These are phyloP conservation scores for Pseudorhiza aurosa DNA, from an alignment of 30 jellyfish, hydroid and myxozoan species.

Conservation along the genomic window DNA sequence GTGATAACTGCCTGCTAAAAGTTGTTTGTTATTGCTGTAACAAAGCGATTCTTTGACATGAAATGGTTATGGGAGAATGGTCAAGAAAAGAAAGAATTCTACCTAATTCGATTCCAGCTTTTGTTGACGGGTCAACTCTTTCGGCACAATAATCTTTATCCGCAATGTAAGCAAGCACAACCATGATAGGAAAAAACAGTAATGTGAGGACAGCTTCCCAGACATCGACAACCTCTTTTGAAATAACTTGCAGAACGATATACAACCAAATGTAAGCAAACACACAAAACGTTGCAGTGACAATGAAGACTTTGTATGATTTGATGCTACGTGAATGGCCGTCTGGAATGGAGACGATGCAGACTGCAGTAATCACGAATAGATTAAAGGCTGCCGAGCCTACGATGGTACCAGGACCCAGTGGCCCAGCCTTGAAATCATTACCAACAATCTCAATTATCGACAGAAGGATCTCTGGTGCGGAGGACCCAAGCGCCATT, in stretches of 20 bases:
- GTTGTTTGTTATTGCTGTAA: too few relatives aligned
- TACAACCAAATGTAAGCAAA: conserved; percentile 96
- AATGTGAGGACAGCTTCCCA: conserved; percentile 98
- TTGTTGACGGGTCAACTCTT: conserved; percentile 29
- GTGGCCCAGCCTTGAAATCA: conserved; percentile 91
- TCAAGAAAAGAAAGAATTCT: neutral
- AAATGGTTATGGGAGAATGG: neutral
- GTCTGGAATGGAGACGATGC: conserved; percentile 76
- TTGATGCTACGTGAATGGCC: conserved; percentile 71
- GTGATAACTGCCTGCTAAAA: too few relatives aligned
- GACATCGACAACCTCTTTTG: conserved; percentile 65
- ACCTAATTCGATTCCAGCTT: conserved; percentile 83
- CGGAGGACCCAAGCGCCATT: conserved; percentile 98
- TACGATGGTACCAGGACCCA: conserved; percentile 98
- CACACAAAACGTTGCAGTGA: conserved; percentile 87
- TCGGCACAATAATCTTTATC: conserved; percentile 85
- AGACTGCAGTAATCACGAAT: conserved; percentile 88
- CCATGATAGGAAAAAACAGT: conserved; percentile 88
- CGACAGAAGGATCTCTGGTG: conserved; percentile 97
- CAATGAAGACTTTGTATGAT: conserved; percentile 75
- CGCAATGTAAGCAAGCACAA: conserved; percentile 87
- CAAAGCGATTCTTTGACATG: too few relatives aligned
- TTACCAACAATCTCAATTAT: conserved; percentile 91
- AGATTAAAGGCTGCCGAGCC: conserved; percentile 98
- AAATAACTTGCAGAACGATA: conserved; percentile 59